phyloP scores from a whole-genome alignment of 2,797 vertebrate genomes.

The Argentina silus region DNA sequence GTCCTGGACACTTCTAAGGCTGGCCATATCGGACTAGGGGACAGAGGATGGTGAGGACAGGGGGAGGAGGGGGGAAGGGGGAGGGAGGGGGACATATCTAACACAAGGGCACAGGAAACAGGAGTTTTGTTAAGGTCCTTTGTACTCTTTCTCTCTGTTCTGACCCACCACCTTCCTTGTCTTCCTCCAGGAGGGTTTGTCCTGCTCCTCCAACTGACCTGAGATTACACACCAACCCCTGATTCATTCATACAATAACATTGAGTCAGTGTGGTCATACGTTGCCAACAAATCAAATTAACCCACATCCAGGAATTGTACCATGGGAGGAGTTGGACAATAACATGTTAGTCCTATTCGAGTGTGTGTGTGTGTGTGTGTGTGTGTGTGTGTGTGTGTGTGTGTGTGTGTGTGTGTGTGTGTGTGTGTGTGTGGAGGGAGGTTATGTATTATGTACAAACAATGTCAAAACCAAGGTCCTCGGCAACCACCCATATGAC shows the following conservation, averaged over 20 bases:
- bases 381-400: too few species aligned
- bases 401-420: too few species aligned
- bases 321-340: too few species aligned
- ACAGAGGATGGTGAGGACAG: not conserved
- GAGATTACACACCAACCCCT: slow-evolving; percentile 2
- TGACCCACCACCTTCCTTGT: not conserved
- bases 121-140: slow-evolving; percentile 5
- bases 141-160: slow-evolving; percentile 13
- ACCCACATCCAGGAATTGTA: too few species aligned
- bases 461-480: too few species aligned
- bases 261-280: not conserved
- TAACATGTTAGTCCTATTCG: too few species aligned
- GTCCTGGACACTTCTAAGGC: slow-evolving; percentile 5
- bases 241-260: slow-evolving; percentile 5
- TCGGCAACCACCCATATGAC: too few species aligned
- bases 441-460: too few species aligned
- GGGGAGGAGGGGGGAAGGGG: not conserved
- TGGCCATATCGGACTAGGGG: slow-evolving; percentile 10
- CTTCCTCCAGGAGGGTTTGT: slow-evolving; percentile 1
- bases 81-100: slow-evolving; percentile 1
- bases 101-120: slow-evolving; percentile 22
- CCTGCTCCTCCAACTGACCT: slow-evolving; percentile 5
- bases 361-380: too few species aligned
- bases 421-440: too few species aligned
- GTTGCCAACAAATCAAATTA: too few species aligned